Conservation (phyloP, 2,113 vertebrate species). For the Pelmatolapia mariae region DNA sequence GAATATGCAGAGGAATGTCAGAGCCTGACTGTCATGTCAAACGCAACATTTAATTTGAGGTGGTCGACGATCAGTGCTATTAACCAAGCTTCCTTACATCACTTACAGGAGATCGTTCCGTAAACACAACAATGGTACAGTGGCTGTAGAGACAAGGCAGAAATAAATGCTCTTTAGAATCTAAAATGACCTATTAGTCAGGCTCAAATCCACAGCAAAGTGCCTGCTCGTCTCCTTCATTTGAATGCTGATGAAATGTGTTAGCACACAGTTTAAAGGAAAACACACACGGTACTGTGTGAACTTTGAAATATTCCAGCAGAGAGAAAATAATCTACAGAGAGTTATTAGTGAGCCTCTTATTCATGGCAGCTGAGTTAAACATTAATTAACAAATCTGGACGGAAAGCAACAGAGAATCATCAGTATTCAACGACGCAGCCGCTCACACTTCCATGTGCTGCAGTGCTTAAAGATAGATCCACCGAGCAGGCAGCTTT, state of each 20-base stretch:
- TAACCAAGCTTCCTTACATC: background rate
- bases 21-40: background rate
- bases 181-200: background rate
- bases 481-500: background rate
- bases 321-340: background rate
- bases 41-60: background rate
- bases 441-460: background rate
- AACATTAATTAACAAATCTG: conserved; percentile 19
- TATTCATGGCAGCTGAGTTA: background rate
- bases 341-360: background rate
- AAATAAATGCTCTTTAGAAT: background rate
- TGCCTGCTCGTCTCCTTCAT: background rate
- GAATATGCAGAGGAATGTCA: background rate
- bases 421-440: background rate
- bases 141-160: background rate
- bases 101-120: background rate
- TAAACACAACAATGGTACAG: background rate
- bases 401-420: background rate
- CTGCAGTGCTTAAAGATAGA: background rate
- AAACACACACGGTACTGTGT: background rate
- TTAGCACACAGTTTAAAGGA: background rate
- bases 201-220: background rate
- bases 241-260: background rate
- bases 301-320: background rate
- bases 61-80: background rate